These are phyloP conservation scores for Nephrotoma appendiculata DNA, from an alignment of 2,888 invertebrate genomes.

Conservation along the genomic window DNA sequence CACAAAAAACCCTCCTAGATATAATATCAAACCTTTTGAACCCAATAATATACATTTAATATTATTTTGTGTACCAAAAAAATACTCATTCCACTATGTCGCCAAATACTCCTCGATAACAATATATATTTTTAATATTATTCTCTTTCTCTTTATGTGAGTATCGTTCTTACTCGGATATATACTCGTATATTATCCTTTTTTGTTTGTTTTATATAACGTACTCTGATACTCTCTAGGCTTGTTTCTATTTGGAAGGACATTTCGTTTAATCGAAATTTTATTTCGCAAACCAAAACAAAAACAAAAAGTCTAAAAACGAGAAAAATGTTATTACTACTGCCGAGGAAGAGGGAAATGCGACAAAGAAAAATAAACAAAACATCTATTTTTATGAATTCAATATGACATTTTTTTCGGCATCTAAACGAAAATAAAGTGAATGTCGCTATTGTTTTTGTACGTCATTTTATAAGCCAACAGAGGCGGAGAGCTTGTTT, in stretches of 20 bases:
- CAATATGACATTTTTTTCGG: neutral
- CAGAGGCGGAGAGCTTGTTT: neutral
- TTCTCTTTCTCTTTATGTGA: neutral
- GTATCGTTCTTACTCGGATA: neutral
- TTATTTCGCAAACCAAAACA: neutral
- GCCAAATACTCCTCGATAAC: neutral
- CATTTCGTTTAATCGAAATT: neutral
- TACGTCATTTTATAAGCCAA: neutral
- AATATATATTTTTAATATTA: neutral
- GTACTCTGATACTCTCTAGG: neutral
- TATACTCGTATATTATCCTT: neutral
- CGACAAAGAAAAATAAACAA: neutral
- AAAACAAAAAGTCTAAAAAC: neutral
- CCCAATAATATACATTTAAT: neutral
- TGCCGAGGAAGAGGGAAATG: neutral
- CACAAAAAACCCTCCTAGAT: neutral
- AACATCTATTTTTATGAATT: neutral
- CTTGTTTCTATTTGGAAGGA: neutral
- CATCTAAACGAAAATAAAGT: neutral
- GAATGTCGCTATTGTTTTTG: neutral
- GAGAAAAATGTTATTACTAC: neutral
- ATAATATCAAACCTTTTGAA: neutral
- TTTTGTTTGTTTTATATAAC: neutral
- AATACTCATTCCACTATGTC: neutral
- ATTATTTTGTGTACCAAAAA: neutral